phyloP scores from a whole-genome alignment of 1,140 invertebrate species.

The Eriocheir sinensis region DNA sequence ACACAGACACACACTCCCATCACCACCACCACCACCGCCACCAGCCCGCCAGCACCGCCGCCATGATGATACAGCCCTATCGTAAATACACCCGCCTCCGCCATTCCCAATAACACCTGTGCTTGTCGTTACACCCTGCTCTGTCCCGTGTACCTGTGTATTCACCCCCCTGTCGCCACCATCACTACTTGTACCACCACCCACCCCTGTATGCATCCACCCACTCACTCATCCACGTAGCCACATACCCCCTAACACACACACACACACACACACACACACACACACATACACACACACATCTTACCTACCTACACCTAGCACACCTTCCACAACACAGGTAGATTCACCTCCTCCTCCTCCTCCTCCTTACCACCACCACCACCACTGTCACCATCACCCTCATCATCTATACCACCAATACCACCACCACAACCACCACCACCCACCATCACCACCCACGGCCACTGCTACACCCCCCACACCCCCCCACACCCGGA shows the following conservation, averaged over 20 bases:
- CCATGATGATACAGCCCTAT: not conserved
- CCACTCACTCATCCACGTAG: too few species aligned
- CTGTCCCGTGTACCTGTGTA: not conserved
- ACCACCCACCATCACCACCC: not conserved
- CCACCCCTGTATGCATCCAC: not conserved
- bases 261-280: too few species aligned
- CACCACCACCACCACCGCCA: not conserved
- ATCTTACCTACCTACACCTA: not conserved
- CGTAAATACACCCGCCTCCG: constrained; percentile 1
- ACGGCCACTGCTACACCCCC: not conserved
- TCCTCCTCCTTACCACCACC: too few species aligned
- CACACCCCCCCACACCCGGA: not conserved
- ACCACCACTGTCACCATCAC: too few species aligned
- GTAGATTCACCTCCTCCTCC: too few species aligned
- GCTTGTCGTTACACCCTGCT: not conserved
- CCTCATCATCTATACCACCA: too few species aligned
- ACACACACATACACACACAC: not conserved
- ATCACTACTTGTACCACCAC: not conserved
- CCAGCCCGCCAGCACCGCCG: not conserved
- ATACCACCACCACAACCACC: too few species aligned
- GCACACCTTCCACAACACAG: too few species aligned
- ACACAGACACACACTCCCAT: not conserved
- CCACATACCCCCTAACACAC: too few species aligned
- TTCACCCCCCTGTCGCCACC: not conserved
- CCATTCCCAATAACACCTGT: not conserved